Evolutionary conservation across 2,113 vertebrate genomes (phyloP), one percentile per base, ranked within the genome.

Genomic region (Neogobius melanostomus): DNA sequence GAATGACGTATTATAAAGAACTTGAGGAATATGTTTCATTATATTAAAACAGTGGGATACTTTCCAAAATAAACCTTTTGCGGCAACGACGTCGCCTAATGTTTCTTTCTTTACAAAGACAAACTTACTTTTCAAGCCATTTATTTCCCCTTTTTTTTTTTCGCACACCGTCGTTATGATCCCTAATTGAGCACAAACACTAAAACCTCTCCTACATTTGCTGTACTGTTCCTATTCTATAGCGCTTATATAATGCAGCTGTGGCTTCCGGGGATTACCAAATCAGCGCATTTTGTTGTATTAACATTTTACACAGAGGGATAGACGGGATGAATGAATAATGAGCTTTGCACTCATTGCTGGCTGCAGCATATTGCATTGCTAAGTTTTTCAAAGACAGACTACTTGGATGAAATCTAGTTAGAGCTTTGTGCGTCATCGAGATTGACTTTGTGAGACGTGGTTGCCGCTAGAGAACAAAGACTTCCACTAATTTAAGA

Each of bases 371-470:
- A 77, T 62, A 75, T 71, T 59, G 49, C 12, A 50, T 50, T 50
- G 49, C 49, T 50, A 12, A 2, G 28, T 36, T 36, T 36, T 5
- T 36, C 28, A 36, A 36, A 36, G 28, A 36, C 28, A 36, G 11
- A 50, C 15, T 7, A n/a, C 52, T 57, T 28, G 10, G 21, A 11
- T 12, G 10, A 57, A 57, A 28, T 57, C 6, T 21, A 11, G 21
- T 36, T 57, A 42, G 14, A 54, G 66, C 17, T 14, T 44, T 72
- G 45, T 45, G 50, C 8, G 65, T 67, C 69, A 46, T 42, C 63
- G 42, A 70, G 14, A 46, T 12, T 51, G 74, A 74, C 73, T 76
- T 60, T 63, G 68, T 62, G 4, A 71, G 66, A 77, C 59, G 45
- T 12, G 72, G 67, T 63, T 21, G 21, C 21, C 21, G 21, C 21